Evolutionary conservation across 2,888 invertebrate species (phyloP).

Genomic region (Chloroclysta siterata): DNA sequence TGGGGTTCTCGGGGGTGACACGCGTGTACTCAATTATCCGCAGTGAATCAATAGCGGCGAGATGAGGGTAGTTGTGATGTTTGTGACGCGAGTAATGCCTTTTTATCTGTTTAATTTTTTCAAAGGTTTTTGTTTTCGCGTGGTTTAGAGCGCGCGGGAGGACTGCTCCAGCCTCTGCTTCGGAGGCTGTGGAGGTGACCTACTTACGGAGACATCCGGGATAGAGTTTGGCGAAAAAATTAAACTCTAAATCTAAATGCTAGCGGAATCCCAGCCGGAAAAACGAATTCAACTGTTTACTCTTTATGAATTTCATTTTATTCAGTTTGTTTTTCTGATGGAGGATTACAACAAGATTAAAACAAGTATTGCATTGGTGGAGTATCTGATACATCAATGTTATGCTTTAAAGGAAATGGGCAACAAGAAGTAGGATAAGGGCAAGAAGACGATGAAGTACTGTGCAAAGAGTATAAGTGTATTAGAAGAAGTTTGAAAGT

Average conservation of each 20-base stretch:
- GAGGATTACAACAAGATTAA: no score
- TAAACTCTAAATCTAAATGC: conserved; percentile 18
- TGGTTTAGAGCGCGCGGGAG: conserved; percentile 13
- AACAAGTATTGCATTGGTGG: not conserved
- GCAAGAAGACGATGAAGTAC: no score
- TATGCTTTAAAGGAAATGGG: no score
- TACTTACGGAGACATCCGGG: conserved; percentile 20
- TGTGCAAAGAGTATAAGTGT: not conserved
- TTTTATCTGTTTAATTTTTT: conserved; percentile 72
- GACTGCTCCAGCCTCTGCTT: conserved; percentile 9
- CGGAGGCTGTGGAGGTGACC: conserved; percentile 26
- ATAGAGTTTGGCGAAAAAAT: conserved; percentile 28
- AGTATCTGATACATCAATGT: not conserved
- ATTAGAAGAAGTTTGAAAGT: no score
- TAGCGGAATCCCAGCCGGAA: conserved; percentile 8
- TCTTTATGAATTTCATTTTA: conserved; percentile 6
- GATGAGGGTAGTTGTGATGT: conserved; percentile 82
- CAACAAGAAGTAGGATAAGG: no score
- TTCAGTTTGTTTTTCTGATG: conserved; percentile 3
- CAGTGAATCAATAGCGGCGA: conserved; percentile 84
- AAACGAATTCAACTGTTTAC: conserved; percentile 15
- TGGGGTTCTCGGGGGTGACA: conserved; percentile 61
- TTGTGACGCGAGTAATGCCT: conserved; percentile 70
- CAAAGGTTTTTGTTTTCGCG: conserved; percentile 31
- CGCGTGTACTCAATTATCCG: conserved; percentile 85